Base-by-base conservation (phyloP, 2,113 vertebrate genomes). In the Sorex araneus region DNA sequence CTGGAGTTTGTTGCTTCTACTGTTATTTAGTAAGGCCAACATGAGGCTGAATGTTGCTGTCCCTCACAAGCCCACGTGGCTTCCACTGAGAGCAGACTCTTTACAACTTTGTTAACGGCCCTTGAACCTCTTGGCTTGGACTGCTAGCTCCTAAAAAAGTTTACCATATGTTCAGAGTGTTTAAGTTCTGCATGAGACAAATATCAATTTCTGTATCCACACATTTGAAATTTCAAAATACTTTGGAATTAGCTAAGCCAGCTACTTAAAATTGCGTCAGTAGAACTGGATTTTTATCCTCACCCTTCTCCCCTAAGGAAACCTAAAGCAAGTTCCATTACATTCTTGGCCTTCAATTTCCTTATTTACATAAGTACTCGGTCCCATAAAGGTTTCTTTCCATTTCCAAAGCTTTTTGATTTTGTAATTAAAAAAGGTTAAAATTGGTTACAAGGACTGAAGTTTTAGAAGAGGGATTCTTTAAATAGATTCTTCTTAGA, bases 341-440 rank as follows among this genome's bases (percentile, higher is more conserved):
- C 77, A 80, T 67, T 84, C 79, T 34, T 8, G 6, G 36, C 3
- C 70, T 86, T 95, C 76, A 47, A n/a, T 93, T 90, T 94, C 47
- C 32, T 93, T 75, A 73, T 63, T 27, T 60, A 28, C 2, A 8
- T 78, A 85, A 88, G 57, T 32, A 77, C 40, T 81, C 77, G 47
- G 84, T 92, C 30, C 76, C 73, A 86, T 2, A 13, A 13, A 89
- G 3, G 27, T 69, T 83, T 19, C 40, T 88, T 11, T 16, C 12
- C 36, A 84, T 81, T 80, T 83, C n/a, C 50, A 76, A 81, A 84
- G 34, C 69, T 47, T n/a, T 96, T 74, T 92, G 73, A 90, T 95
- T 92, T 89, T 88, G 30, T 89, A 67, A 86, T 89, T 90, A 60
- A 25, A 54, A 84, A 95, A 92, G 71, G 66, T 90, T 90, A 93